Percentiles rank a stretch among this genome's conserved stretches.
Conservation (phyloP, 1,140 invertebrate species). For the Macrotrachela quadricornifera region DNA sequence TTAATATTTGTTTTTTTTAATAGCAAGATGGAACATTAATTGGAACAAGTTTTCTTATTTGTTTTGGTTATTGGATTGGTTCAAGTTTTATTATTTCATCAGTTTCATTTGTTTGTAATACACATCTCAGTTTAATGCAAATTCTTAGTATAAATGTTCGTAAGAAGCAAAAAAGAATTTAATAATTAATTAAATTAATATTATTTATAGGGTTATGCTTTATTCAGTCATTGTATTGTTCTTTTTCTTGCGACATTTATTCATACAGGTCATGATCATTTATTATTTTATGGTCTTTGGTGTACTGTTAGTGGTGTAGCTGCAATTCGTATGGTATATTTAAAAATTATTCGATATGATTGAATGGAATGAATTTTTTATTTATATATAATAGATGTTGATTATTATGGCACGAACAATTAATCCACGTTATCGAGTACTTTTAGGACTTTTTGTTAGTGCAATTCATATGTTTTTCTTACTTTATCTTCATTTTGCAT, state of each 20-base stretch:
- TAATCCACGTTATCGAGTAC: conserved; percentile 21
- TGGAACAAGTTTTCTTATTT: conserved; percentile 29
- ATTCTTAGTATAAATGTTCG: conserved; percentile 26
- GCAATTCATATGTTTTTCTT: conserved; percentile 26
- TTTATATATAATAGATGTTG: conserved; percentile 16
- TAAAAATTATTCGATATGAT: background rate
- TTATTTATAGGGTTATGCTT: conserved; percentile 27
- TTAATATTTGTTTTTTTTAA: background rate
- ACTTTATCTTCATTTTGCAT: conserved; percentile 32
- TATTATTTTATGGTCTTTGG: conserved; percentile 30
- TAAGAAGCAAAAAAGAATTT: background rate
- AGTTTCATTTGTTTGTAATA: conserved; percentile 25
- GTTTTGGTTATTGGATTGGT: conserved; percentile 32
- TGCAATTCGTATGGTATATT: background rate
- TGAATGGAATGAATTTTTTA: background rate
- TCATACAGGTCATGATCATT: conserved; percentile 27
- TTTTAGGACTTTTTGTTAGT: conserved; percentile 19
- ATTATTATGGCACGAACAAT: conserved; percentile 21
- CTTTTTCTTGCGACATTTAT: conserved; percentile 26
- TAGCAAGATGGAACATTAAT: conserved; percentile 32
- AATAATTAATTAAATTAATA: background rate
- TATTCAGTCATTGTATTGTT: conserved; percentile 28
- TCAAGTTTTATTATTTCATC: conserved; percentile 21
- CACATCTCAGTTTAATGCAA: conserved; percentile 22
- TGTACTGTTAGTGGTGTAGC: conserved; percentile 19